A percentile compares a stretch with the other conserved stretches of the same genome.
Evolutionary conservation across 2,888 invertebrate species (phyloP).

Genomic region (Pocota personata): DNA sequence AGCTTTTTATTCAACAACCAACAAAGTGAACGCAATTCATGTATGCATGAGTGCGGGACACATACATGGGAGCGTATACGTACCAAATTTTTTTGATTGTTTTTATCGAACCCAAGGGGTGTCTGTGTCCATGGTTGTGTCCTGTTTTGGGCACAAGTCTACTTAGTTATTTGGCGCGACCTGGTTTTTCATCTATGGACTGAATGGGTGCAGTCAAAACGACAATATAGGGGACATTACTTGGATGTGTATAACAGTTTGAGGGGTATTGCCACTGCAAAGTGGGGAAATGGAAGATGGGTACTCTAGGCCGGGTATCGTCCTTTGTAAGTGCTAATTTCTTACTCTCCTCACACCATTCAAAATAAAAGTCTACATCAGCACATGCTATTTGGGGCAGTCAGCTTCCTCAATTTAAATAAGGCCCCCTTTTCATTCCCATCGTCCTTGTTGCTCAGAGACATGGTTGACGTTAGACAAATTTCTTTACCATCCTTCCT

Average conservation of each 20-base stretch:
- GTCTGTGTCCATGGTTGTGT: slow-evolving; percentile 5
- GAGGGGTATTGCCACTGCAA: slow-evolving; percentile 46
- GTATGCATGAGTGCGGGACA: slow-evolving; percentile 52
- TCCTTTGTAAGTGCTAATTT: not conserved
- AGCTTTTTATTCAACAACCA: slow-evolving; percentile 73
- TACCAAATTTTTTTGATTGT: slow-evolving; percentile 40
- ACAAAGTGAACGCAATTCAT: slow-evolving; percentile 58
- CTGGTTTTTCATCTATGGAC: slow-evolving; percentile 41
- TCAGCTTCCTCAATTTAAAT: not conserved
- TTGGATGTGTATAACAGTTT: slow-evolving; percentile 62
- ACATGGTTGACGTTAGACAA: slow-evolving; percentile 30
- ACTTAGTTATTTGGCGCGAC: slow-evolving; percentile 53
- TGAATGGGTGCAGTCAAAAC: slow-evolving; percentile 34
- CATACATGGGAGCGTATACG: slow-evolving; percentile 1
- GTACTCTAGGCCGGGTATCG: not conserved
- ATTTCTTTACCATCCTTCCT: slow-evolving; percentile 10
- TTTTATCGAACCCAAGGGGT: slow-evolving; percentile 62
- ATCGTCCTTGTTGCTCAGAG: slow-evolving; percentile 2
- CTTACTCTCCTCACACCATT: not conserved
- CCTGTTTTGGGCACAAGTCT: slow-evolving; percentile 20
- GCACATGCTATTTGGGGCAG: slow-evolving; percentile 18
- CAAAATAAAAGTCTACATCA: not conserved
- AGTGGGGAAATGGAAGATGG: slow-evolving; percentile 40
- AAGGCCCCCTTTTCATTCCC: not conserved
- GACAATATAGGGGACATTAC: not conserved